These are phyloP conservation scores for Drosophila lacicola DNA, from an alignment of 2,888 invertebrate species.

Conservation along the genomic window DNA sequence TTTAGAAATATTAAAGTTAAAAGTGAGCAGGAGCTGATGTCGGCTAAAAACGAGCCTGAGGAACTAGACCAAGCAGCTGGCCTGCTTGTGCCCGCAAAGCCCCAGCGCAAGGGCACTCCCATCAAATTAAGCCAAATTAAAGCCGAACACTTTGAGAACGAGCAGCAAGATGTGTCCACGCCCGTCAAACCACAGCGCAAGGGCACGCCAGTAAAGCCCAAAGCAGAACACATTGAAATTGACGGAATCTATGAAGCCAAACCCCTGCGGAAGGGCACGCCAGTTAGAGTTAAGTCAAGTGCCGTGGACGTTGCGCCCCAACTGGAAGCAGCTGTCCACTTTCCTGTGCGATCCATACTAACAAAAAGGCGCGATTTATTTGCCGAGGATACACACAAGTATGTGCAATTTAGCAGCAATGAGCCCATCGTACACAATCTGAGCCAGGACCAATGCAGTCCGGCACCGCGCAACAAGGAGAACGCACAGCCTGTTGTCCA, in stretches of 20 bases:
- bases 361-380: slow-evolving; percentile 66
- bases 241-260: slow-evolving; percentile 14
- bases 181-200: slow-evolving; percentile 32
- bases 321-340: slow-evolving; percentile 3
- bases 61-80: neutral
- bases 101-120: slow-evolving; percentile 46
- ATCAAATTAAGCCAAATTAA: slow-evolving; percentile 22
- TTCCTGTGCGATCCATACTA: slow-evolving; percentile 56
- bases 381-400: slow-evolving; percentile 67
- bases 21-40: slow-evolving; percentile 22
- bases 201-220: slow-evolving; percentile 43
- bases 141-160: slow-evolving; percentile 7
- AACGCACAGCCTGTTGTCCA: slow-evolving; percentile 39
- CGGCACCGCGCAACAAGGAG: slow-evolving; percentile 37
- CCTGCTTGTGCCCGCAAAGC: slow-evolving; percentile 8
- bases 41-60: neutral
- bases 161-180: neutral
- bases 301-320: neutral
- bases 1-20: slow-evolving; percentile 29
- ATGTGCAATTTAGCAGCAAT: slow-evolving; percentile 73
- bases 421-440: slow-evolving; percentile 65
- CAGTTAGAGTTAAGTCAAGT: slow-evolving; percentile 17
- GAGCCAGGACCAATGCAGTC: slow-evolving; percentile 33
- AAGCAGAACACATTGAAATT: neutral
- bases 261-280: slow-evolving; percentile 46